Evolutionary conservation across 2,888 invertebrate genomes (phyloP), one percentile per base, ranked within the genome.

Genomic region (Orthosia gracilis): DNA sequence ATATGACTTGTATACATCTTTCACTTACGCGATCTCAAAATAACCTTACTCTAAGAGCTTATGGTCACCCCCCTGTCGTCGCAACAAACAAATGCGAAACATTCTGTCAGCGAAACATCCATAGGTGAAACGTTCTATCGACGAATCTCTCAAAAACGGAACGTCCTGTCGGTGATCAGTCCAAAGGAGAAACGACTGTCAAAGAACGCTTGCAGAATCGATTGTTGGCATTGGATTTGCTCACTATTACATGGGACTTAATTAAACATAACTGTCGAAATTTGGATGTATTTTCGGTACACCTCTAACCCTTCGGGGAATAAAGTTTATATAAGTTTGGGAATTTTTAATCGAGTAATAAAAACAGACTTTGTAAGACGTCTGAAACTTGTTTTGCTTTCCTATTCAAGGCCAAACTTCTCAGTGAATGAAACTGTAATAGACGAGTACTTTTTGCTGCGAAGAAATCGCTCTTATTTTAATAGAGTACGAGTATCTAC

Each of bases 391-490:
- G 12, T 26, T 21, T 31, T 15, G 18, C 4, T n/a, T 49, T 49
- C 13, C 13, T 26, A 13, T 3, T 61, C 54, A 64, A 49, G 23
- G 21, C 17, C 47, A 55, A 55, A 40, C 18, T 47, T 49, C n/a
- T 49, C 11, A 76, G 18, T 75, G 3, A 54, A 54, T 54, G 12
- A 23, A 23, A n/a, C 45, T 26, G 17, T 68, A 45, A 47, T 47
- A 21, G 26, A n/a, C n/a, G 11, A 17, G 13, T 47, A 17, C 18
- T 21, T 49, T 26, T 76, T 40, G 54, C 17, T 55, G 4, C 17
- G 47, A 23, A 40, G 49, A 76, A 73, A 55, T 55, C 49, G 7
- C 23, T 26, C 4, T 17, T 75, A 47, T 76, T 55, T 23, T 2
- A 55, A 23, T 49, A 40, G 13, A 21, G 13, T 17, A 13, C n/a